Evolutionary conservation across 2,888 invertebrate species (phyloP).

Genomic region (Brenthis hecate): DNA sequence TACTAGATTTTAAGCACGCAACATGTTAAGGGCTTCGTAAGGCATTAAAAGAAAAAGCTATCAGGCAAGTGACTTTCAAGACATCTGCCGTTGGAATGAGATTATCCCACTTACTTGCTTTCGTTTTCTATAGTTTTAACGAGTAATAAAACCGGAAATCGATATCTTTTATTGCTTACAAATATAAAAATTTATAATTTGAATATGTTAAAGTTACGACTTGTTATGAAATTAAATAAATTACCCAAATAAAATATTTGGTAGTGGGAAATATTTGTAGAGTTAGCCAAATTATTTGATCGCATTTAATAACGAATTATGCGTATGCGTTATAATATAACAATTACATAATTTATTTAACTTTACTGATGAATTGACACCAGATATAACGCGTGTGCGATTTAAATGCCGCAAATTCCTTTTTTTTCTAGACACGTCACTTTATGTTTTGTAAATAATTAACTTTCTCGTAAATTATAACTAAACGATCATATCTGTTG

Average conservation of each 20-base stretch:
- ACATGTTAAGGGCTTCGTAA: slow-evolving; percentile 19
- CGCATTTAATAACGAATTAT: no score
- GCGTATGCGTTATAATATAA: no score
- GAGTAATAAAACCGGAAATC: slow-evolving; percentile 20
- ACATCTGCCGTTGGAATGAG: slow-evolving; percentile 27
- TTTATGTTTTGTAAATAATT: background rate
- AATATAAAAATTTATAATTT: slow-evolving; percentile 18
- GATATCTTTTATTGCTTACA: slow-evolving; percentile 21
- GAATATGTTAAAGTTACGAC: slow-evolving; percentile 20
- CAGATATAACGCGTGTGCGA: slow-evolving; percentile 53
- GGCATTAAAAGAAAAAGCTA: slow-evolving; percentile 15
- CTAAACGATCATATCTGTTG: slow-evolving; percentile 1
- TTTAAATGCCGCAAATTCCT: slow-evolving; percentile 67
- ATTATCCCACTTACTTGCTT: slow-evolving; percentile 21
- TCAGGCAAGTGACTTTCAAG: slow-evolving; percentile 24
- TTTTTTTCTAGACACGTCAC: slow-evolving; percentile 48
- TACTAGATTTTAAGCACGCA: slow-evolving; percentile 15
- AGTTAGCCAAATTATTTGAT: background rate
- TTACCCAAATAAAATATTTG: background rate
- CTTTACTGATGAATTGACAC: slow-evolving; percentile 39
- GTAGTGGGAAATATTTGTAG: background rate
- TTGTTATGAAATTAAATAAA: slow-evolving; percentile 7
- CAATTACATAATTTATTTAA: background rate
- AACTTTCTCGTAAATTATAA: slow-evolving; percentile 7
- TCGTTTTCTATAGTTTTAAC: slow-evolving; percentile 25